Evolutionary conservation across 2,888 invertebrate species (phyloP), one percentile per base, ranked within the genome.

Genomic region (Lepidocyrtinus sp.): DNA sequence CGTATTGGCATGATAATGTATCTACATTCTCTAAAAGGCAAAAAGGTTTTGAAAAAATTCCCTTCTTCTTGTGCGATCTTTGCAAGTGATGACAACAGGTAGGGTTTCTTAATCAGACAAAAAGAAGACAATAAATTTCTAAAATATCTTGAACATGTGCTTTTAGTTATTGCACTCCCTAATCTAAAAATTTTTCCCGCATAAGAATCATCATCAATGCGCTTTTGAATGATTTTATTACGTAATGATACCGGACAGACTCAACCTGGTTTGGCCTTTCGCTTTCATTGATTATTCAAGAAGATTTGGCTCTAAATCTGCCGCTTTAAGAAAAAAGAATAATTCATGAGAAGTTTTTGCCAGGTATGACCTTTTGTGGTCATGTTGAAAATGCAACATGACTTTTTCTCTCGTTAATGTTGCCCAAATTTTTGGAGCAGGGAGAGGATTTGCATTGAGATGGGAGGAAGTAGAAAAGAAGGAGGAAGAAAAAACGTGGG

Each of bases 51-150:
- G 36, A 62, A 62, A n/a, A n/a, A 45, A 0, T 36, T 62, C 21
- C 61, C 62, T 61, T 65, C 65, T 46, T 36, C 75, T 68, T 74
- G 74, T 74, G 74, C 55, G 67, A 74, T 59, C 65, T 67, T 64
- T n/a, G 22, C 45, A 65, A 75, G 75, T 75, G 75, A 68, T 75
- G 75, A 75, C 75, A 75, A 68, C 68, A 46, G 75, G 75, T 22
- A 62, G 75, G 75, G 75, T 67, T 68, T 0, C 59, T 24, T 75
- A 75, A 75, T 75, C 55, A 68, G 75, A 46, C 21, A 46, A 67
- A 65, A 65, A 36, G 65, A 17, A 65, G 24, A 64, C 65, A 65
- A 74, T 67, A 67, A 65, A 68, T 68, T 36, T 7, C 12, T 7
- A 36, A 68, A 50, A 7, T 19, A n/a, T n/a, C n/a, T n/a, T n/a